Base-by-base conservation (phyloP, 2,797 vertebrate species). In the Pantherophis alleghaniensis region DNA sequence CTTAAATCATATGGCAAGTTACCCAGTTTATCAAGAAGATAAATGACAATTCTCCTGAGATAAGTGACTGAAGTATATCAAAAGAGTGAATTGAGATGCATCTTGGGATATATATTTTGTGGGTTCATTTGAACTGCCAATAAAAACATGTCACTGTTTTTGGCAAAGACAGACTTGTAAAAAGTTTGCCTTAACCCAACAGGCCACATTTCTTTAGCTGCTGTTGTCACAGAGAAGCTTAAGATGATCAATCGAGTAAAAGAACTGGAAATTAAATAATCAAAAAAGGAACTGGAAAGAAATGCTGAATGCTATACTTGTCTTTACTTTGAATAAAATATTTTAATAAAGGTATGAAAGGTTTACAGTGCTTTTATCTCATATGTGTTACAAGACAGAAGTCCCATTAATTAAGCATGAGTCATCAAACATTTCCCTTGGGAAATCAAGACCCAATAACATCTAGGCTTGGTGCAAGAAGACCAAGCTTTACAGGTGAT, bases 221-320 rank as follows among this genome's bases (percentile, higher is more conserved):
- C 56, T 69, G 11, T 69, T 87, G 32, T 74, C 83, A 57, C 13
- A 59, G 6, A 13, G 26, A 91, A 91, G 89, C 26, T 53, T 69
- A 91, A 60, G 61, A 79, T 60, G 12, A 60, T 66, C 87, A 91
- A 93, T 79, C 86, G 61, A 88, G 55, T 55, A 10, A 88, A 91
- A 88, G 61, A 37, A 87, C n/a, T 26, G n/a, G 26, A 93, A 90
- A 91, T 74, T 87, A 93, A 91, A 42, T 87, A 37, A 90, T 57
- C 32, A 90, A 87, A 42, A 12, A n/a, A 28, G 5, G 16, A 56
- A 47, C n/a, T 87, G 24, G 59, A 4, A 60, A 47, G 5, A 92
- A 92, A 90, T 66, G 55, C 6, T 56, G 28, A 51, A 90, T 42
- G 47, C 20, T 86, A 22, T 22, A 37, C 69, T 16, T 92, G 55